Conservation (phyloP, 2,888 invertebrate genomes). For the Nymphalis urticae region DNA sequence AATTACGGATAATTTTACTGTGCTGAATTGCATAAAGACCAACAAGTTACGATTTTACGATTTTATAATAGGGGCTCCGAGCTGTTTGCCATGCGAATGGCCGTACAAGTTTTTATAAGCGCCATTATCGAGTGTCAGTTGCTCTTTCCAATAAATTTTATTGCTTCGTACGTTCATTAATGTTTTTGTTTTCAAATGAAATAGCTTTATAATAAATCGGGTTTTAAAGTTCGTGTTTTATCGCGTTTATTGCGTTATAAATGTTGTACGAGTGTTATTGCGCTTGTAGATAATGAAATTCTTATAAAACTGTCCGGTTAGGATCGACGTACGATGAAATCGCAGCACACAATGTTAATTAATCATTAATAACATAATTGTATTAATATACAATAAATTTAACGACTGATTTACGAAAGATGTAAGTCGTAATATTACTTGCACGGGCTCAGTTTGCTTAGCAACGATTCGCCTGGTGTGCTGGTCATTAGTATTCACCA, state of each 20-base stretch:
- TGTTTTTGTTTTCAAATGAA: slow-evolving; percentile 24
- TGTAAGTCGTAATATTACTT: no score
- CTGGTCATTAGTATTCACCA: no score
- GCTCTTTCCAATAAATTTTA: slow-evolving; percentile 31
- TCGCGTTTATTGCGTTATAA: slow-evolving; percentile 4
- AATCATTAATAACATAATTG: no score
- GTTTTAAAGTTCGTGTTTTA: slow-evolving; percentile 9
- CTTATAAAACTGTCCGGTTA: not conserved
- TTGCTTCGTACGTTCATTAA: slow-evolving; percentile 30
- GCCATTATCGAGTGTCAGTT: slow-evolving; percentile 37
- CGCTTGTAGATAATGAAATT: not conserved
- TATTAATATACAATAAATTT: no score
- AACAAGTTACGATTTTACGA: slow-evolving; percentile 43
- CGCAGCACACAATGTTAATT: no score
- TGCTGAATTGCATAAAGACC: slow-evolving; percentile 43
- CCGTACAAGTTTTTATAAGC: slow-evolving; percentile 36
- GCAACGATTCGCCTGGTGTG: no score
- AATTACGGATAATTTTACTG: slow-evolving; percentile 56
- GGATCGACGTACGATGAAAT: no score
- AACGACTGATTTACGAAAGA: no score
- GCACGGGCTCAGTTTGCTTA: no score
- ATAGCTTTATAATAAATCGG: slow-evolving; percentile 20
- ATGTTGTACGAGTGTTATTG: not conserved
- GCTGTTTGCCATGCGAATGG: slow-evolving; percentile 40
- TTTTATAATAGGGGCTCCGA: slow-evolving; percentile 43